phyloP scores from a whole-genome alignment of 2,113 vertebrate genomes.

The Canis aureus region DNA sequence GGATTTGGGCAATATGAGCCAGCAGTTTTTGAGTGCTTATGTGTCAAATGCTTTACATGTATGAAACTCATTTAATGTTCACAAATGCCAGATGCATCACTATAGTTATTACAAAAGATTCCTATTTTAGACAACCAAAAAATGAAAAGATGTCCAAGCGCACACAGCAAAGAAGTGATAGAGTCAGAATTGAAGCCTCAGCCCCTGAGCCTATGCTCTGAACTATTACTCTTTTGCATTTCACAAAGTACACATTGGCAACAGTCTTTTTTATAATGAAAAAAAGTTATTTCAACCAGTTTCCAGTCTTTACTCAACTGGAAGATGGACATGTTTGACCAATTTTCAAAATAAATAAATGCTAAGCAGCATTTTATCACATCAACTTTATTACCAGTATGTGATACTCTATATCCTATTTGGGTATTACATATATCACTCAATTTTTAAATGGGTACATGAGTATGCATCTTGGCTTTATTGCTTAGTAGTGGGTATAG shows the following conservation, averaged over 20 bases:
- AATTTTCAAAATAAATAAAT: constrained; percentile 19
- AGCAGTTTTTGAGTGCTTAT: neutral
- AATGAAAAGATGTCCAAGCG: neutral
- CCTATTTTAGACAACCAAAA: neutral
- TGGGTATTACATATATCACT: neutral
- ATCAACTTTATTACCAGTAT: constrained; percentile 19
- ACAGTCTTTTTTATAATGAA: neutral
- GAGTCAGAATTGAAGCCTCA: constrained; percentile 15
- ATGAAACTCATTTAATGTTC: constrained; percentile 25
- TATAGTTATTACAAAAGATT: neutral
- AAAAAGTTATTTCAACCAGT: neutral
- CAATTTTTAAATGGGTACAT: constrained; percentile 22
- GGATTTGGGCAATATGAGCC: neutral
- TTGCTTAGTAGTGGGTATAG: neutral
- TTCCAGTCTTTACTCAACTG: constrained; percentile 6
- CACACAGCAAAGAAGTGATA: neutral
- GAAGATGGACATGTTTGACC: neutral
- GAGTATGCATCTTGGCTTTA: neutral
- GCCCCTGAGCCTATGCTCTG: neutral
- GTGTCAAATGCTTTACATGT: neutral
- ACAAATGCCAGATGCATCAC: neutral
- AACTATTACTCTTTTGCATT: neutral
- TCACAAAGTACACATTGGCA: constrained; percentile 12
- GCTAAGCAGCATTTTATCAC: neutral
- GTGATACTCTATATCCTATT: neutral